Percentiles rank a stretch among this genome's conserved stretches.
These are phyloP conservation scores for Papilio aristodemus DNA, from an alignment of 1,140 invertebrate genomes.

Conservation along the genomic window DNA sequence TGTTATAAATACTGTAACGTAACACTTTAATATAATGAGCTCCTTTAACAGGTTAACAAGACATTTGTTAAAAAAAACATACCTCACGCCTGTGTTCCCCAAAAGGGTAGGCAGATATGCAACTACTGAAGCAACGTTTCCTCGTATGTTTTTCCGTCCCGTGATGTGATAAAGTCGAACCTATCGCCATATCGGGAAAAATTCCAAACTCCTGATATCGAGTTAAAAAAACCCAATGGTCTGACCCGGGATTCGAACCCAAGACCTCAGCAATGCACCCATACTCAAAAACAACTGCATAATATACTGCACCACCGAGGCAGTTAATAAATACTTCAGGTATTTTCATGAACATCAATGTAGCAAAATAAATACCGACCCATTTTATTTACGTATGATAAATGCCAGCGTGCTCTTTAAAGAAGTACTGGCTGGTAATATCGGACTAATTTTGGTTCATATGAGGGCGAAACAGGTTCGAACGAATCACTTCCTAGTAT, in stretches of 20 bases:
- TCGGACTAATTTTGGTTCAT: constrained; percentile 59
- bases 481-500: constrained; percentile 59
- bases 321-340: neutral
- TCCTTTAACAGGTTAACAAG: neutral
- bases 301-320: too few relatives aligned
- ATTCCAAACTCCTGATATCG: too few relatives aligned
- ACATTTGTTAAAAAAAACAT: neutral
- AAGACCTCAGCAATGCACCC: too few relatives aligned
- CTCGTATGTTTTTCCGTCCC: too few relatives aligned
- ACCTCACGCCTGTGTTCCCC: too few relatives aligned
- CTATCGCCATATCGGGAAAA: too few relatives aligned
- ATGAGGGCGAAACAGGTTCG: constrained; percentile 66
- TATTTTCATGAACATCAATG: neutral
- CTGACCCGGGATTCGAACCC: too few relatives aligned
- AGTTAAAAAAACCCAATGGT: too few relatives aligned
- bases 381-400: constrained; percentile 46
- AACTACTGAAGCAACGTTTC: too few relatives aligned
- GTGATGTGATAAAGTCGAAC: too few relatives aligned
- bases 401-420: constrained; percentile 75
- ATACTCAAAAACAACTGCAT: too few relatives aligned
- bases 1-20: neutral
- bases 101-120: too few relatives aligned
- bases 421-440: constrained; percentile 55
- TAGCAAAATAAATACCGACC: constrained; percentile 23
- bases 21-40: neutral